Base-by-base conservation (phyloP, 2,888 invertebrate species). In the Sabellastarte sp. region DNA sequence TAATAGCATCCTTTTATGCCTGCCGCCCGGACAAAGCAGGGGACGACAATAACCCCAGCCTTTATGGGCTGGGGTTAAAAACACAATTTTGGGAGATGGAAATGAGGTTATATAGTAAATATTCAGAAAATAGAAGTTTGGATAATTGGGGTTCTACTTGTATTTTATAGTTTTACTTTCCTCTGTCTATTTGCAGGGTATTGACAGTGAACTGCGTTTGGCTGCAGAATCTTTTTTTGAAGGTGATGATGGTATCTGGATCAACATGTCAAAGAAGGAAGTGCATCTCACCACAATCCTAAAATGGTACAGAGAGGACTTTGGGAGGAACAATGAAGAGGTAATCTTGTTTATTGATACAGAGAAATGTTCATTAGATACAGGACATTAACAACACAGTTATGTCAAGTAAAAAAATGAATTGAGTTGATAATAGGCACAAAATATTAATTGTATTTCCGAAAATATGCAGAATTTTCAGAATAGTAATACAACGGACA, bases 231-330 rank as follows among this genome's bases (percentile, higher is more conserved):
- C 81, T 1, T 83, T 84, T 67, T 64, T 86, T 30, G 81, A 82
- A 55, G 76, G 77, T 3, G 82, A 84, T 57, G 84, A 85, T 67
- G 84, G 79, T 20, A 72, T 84, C 26, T 68, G 74, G 52, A 65
- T 86, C 2, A 81, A 84, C 55, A 69, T 74, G 60, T 76, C 73
- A 15, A 81, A 79, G 63, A 74, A 76, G 50, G 72, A 75, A 2
- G 74, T 86, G 2, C 71, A 75, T 51, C 73, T 86, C 20, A 81
- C 84, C 20, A 78, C 80, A 68, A 82, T 86, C 10, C 82, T 86
- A 73, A 85, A 84, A 64, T 86, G 86, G 85, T 86, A 85, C 74
- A 74, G 76, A 28, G 79, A 77, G 29, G 86, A 86, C 73, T 86
- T 86, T 76, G 86, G 80, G 1, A 70, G 72, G 2, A 76, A 74